A percentile compares a stretch with the other conserved stretches of the same genome.
phyloP scores from a whole-genome alignment of 2,888 invertebrate species.

The Erebia epiphron region DNA sequence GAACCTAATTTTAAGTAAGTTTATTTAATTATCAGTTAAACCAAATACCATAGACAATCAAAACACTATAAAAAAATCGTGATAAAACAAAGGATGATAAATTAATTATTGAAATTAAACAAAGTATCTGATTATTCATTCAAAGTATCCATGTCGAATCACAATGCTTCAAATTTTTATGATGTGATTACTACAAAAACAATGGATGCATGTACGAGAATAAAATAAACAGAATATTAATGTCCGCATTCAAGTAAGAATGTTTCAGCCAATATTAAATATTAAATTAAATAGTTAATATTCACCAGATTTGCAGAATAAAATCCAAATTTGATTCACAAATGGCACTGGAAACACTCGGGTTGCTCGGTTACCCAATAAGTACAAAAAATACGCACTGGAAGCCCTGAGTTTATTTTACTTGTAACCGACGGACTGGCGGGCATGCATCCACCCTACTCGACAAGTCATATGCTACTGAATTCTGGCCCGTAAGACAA shows the following conservation, averaged over 20 bases:
- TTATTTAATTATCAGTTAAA: not conserved
- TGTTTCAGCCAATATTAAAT: not conserved
- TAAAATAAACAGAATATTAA: not conserved
- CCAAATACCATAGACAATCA: not conserved
- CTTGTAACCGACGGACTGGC: slow-evolving; percentile 44
- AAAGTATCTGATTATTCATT: not conserved
- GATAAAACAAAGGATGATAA: not conserved
- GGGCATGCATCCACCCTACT: slow-evolving; percentile 40
- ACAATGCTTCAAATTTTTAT: not conserved
- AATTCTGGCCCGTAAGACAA: slow-evolving; percentile 48
- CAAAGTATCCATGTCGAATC: not conserved
- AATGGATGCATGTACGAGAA: not conserved
- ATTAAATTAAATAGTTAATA: slow-evolving; percentile 5
- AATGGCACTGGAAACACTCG: slow-evolving; percentile 22
- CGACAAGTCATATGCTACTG: slow-evolving; percentile 53
- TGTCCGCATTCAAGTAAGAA: not conserved
- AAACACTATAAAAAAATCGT: not conserved
- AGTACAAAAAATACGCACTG: slow-evolving; percentile 49
- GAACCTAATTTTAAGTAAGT: not conserved
- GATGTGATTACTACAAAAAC: not conserved
- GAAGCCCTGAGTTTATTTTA: slow-evolving; percentile 48
- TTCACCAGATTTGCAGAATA: slow-evolving; percentile 15
- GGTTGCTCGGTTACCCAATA: slow-evolving; percentile 27
- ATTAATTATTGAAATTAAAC: not conserved
- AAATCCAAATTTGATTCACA: slow-evolving; percentile 26